Conservation (phyloP, 1,140 invertebrate species). For the Diabrotica virgifera region DNA sequence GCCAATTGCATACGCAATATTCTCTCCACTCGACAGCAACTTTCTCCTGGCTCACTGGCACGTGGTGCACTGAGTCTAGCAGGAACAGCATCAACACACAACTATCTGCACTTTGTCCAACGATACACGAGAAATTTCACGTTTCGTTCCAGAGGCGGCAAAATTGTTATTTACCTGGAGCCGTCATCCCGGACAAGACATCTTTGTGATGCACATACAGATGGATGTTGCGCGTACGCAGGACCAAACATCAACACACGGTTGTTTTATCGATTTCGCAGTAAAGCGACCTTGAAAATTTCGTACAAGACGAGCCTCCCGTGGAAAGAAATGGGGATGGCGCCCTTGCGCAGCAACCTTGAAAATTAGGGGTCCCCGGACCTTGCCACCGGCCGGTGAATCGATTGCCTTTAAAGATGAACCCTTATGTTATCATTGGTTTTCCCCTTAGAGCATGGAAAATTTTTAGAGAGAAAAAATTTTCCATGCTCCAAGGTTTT, state of each 20-base stretch:
- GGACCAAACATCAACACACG: slow-evolving; percentile 13
- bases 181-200: neutral
- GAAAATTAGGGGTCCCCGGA: slow-evolving; percentile 28
- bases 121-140: neutral
- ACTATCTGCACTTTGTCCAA: neutral
- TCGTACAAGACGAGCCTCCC: slow-evolving; percentile 28
- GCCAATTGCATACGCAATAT: neutral
- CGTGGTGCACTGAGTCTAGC: neutral
- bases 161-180: neutral
- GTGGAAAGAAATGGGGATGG: slow-evolving; percentile 22
- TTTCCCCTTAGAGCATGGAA: too few species aligned
- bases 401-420: neutral
- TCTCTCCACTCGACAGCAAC: neutral
- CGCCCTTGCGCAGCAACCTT: slow-evolving; percentile 42
- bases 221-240: slow-evolving; percentile 25
- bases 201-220: neutral
- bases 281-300: slow-evolving; percentile 36
- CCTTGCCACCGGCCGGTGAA: slow-evolving; percentile 3
- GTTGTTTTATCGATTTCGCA: slow-evolving; percentile 36
- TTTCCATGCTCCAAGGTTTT: too few species aligned
- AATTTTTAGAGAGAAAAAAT: too few species aligned
- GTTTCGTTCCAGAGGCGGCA: neutral
- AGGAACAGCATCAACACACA: neutral
- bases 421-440: too few species aligned
- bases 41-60: neutral